Evolutionary conservation across 1,140 invertebrate species (phyloP), one percentile per base, ranked within the genome.

Genomic region (Tetramorium alpestre): DNA sequence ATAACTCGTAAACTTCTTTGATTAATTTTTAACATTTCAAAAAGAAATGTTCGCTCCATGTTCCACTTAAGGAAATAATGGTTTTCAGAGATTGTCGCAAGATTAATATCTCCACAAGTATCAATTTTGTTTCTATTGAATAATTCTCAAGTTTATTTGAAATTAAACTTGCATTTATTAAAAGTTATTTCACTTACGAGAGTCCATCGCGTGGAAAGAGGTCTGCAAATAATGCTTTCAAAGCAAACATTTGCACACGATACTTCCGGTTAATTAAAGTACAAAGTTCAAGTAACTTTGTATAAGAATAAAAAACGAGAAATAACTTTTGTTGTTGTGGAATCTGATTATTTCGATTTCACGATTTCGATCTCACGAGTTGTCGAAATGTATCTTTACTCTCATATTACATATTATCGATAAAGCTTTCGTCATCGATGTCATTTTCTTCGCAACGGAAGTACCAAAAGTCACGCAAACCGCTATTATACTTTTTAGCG

Each of bases 231-330:
- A 87, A 87, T 58, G 49, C 51, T 56, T 64, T 47, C 25, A 4
- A 18, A 73, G 62, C 56, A 56, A 47, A 84, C 13, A 51, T 84
- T 84, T 73, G 54, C 38, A 73, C 69, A 60, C 51, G 80, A 84
- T 73, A 84, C 47, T 84, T 84, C 67, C 69, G 69, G 25, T 41
- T 73, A 75, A 69, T 81, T 70, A 69, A 70, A 81, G 64, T 69
- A 56, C 33, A 81, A 81, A 81, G 64, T 81, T 81, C 64, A 70
- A 81, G 64, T 6, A 44, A 81, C 64, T 81, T 67, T 25, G n/a
- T 25, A 10, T n/a, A 54, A 25, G 64, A 69, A 41, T 81, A 80
- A 69, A 22, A 16, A 33, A 33, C 60, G 47, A 80, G 33, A 54
- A 47, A 69, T 38, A 44, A 70, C 22, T 54, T 22, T 70, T 8